Evolutionary conservation across 2,797 vertebrate species (phyloP).

Genomic region (Anguilla marmorata): DNA sequence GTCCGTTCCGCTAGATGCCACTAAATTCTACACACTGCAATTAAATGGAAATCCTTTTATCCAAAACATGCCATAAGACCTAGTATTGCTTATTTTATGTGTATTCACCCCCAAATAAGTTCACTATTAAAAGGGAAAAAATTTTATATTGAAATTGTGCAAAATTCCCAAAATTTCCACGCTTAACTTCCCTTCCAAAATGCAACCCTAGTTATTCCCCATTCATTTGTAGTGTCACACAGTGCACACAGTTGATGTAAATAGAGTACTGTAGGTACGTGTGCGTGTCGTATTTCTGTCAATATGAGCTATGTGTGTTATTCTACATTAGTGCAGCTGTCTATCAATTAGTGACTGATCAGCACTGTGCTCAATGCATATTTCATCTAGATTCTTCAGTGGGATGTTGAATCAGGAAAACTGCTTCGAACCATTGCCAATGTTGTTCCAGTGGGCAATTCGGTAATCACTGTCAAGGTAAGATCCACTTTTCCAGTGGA

Average conservation of each 20-base stretch:
- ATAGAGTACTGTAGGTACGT: background rate
- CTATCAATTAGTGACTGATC: background rate
- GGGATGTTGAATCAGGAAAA: slow-evolving; percentile 37
- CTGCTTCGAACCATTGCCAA: slow-evolving; percentile 32
- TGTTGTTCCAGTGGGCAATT: slow-evolving; percentile 30
- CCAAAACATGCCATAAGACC: too few species aligned
- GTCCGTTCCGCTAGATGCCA: too few species aligned
- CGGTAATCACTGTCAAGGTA: slow-evolving; percentile 33
- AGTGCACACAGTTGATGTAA: background rate
- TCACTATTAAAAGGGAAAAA: too few species aligned
- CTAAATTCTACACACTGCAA: too few species aligned
- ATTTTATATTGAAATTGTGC: too few species aligned
- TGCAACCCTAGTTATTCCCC: too few species aligned
- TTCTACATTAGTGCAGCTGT: background rate
- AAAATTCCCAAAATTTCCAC: too few species aligned
- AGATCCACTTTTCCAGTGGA: background rate
- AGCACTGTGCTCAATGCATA: background rate
- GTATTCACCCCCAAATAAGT: too few species aligned
- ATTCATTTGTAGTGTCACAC: background rate
- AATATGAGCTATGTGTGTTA: background rate
- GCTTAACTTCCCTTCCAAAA: too few species aligned
- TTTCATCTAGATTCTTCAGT: slow-evolving; percentile 32
- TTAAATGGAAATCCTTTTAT: too few species aligned
- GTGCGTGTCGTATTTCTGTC: background rate
- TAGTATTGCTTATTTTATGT: too few species aligned